Evolutionary conservation across 2,888 invertebrate genomes (phyloP).

Genomic region (Megaustenia siamemsis): DNA sequence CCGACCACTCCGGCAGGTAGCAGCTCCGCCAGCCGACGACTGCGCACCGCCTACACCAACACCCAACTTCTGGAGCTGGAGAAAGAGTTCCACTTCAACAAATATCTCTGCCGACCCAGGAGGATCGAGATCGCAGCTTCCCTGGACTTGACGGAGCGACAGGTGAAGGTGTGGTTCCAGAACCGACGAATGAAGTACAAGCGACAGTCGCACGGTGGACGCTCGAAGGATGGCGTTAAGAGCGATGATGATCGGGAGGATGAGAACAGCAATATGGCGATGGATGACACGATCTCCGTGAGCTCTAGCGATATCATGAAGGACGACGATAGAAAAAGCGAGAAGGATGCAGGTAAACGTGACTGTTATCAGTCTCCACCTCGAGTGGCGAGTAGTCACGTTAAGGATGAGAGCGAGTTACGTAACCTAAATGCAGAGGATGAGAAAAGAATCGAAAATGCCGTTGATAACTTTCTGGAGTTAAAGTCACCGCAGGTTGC

Average conservation of each 20-base stretch:
- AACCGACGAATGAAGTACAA: slow-evolving; percentile 94
- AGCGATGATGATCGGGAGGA: slow-evolving; percentile 33
- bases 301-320: slow-evolving; percentile 3
- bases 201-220: slow-evolving; percentile 67
- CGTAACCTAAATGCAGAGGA: slow-evolving; percentile 35
- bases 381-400: not conserved
- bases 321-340: slow-evolving; percentile 25
- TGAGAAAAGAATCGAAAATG: slow-evolving; percentile 47
- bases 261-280: slow-evolving; percentile 17
- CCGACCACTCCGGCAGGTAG: not conserved
- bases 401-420: slow-evolving; percentile 35
- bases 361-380: not conserved
- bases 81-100: slow-evolving; percentile 88
- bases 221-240: slow-evolving; percentile 51
- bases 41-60: slow-evolving; percentile 90
- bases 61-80: slow-evolving; percentile 90
- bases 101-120: slow-evolving; percentile 88
- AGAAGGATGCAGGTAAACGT: not conserved
- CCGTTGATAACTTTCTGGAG: slow-evolving; percentile 46
- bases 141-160: slow-evolving; percentile 87
- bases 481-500: slow-evolving; percentile 29
- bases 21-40: slow-evolving; percentile 80
- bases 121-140: slow-evolving; percentile 88
- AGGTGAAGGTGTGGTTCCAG: slow-evolving; percentile 98
- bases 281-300: slow-evolving; percentile 26